Evolutionary conservation across 2,888 invertebrate species (phyloP).

Genomic region (Agonopterix arenella): DNA sequence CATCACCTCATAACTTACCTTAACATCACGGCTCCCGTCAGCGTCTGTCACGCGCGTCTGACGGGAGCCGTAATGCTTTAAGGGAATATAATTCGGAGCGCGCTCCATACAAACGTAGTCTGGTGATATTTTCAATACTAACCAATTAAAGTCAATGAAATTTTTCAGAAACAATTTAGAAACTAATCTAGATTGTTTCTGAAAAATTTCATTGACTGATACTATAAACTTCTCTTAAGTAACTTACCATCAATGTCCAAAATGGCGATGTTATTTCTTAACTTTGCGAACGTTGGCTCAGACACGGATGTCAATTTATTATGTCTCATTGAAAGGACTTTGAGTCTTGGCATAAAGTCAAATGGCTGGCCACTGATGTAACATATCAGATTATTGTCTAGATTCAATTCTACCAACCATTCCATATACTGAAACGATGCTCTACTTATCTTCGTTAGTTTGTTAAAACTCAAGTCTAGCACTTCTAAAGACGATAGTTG

Average conservation of each 20-base stretch:
- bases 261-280: slow-evolving; percentile 88
- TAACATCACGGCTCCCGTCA: no score
- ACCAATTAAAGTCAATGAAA: no score
- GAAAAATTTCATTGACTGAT: no score
- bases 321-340: slow-evolving; percentile 85
- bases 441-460: slow-evolving; percentile 81
- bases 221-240: no score
- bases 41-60: no score
- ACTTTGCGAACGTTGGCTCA: slow-evolving; percentile 84
- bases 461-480: slow-evolving; percentile 89
- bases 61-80: no score
- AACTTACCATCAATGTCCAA: slow-evolving; percentile 88
- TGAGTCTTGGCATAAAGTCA: slow-evolving; percentile 89
- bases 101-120: no score
- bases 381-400: slow-evolving; percentile 91
- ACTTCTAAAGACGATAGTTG: slow-evolving; percentile 88
- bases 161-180: no score
- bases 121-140: no score
- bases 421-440: slow-evolving; percentile 85
- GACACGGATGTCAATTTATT: slow-evolving; percentile 85
- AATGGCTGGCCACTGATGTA: slow-evolving; percentile 88
- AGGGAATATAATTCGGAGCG: no score
- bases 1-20: slow-evolving; percentile 73
- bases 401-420: slow-evolving; percentile 90
- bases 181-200: no score